These are phyloP conservation scores for Miichthys miiuy DNA, from an alignment of 2,797 vertebrate species.

Conservation along the genomic window DNA sequence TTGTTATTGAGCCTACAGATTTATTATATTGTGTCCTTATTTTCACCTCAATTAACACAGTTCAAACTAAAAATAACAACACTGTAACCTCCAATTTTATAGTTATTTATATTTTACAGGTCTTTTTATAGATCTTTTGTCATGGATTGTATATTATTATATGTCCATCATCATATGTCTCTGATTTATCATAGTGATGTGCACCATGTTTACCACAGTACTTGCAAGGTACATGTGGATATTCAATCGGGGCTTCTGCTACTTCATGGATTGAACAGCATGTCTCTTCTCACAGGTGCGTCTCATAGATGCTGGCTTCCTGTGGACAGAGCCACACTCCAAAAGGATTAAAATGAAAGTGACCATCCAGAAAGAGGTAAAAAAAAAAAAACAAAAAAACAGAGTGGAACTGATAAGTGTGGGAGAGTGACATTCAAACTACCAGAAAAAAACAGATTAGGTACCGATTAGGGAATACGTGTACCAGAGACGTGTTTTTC, in stretches of 20 bases:
- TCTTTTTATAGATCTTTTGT: too few species aligned
- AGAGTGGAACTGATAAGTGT: conserved; percentile 16
- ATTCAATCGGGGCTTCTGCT: background rate
- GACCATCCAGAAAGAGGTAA: conserved; percentile 98
- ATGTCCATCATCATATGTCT: background rate
- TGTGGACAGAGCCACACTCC: conserved; percentile 99
- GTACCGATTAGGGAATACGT: background rate
- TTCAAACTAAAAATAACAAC: background rate
- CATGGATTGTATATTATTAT: background rate
- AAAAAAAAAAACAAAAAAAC: background rate
- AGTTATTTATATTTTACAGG: too few species aligned
- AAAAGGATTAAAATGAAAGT: conserved; percentile 98
- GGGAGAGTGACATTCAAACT: conserved; percentile 38
- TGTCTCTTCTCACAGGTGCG: conserved; percentile 86
- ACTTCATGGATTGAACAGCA: conserved; percentile 3
- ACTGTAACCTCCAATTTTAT: too few species aligned
- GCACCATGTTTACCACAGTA: background rate
- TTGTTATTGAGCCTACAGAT: background rate
- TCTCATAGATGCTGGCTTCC: conserved; percentile 95
- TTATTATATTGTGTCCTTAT: background rate
- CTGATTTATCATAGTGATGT: background rate
- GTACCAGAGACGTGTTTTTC: background rate
- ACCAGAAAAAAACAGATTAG: conserved; percentile 9
- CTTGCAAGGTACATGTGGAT: background rate
- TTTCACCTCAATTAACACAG: background rate